Evolutionary conservation across 1,140 invertebrate species (phyloP).

Genomic region (Lasioglossum baleicum): DNA sequence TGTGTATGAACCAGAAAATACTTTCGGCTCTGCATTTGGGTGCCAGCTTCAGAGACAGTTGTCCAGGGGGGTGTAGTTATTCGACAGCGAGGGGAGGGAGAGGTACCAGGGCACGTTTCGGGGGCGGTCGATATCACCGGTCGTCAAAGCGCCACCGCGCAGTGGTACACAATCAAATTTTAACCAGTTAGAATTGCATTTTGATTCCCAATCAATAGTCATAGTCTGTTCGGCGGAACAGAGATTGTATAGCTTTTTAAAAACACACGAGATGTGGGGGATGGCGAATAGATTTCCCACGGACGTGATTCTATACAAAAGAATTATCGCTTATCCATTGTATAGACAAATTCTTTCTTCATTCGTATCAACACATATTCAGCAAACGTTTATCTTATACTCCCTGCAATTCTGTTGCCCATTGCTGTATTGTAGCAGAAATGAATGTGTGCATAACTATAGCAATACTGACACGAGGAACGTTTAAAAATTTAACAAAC

Average conservation of each 20-base stretch:
- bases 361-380: neutral
- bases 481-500: too few species aligned
- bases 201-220: slow-evolving; percentile 12
- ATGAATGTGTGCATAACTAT: too few species aligned
- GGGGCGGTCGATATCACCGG: slow-evolving; percentile 70
- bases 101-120: slow-evolving; percentile 62
- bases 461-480: too few species aligned
- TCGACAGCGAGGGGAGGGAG: slow-evolving; percentile 7
- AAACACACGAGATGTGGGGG: neutral
- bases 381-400: too few species aligned
- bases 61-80: slow-evolving; percentile 44
- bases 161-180: slow-evolving; percentile 59
- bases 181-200: slow-evolving; percentile 26
- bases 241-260: neutral
- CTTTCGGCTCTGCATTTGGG: neutral
- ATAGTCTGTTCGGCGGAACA: neutral
- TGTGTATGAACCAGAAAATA: neutral
- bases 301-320: neutral
- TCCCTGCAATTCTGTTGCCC: too few species aligned
- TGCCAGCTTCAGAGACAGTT: slow-evolving; percentile 29
- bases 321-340: neutral
- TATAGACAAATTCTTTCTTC: neutral
- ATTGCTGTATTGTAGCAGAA: too few species aligned
- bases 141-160: slow-evolving; percentile 58
- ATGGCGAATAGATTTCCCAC: neutral